phyloP scores from a whole-genome alignment of 2,888 invertebrate genomes.

The Ametastegia equiseti region DNA sequence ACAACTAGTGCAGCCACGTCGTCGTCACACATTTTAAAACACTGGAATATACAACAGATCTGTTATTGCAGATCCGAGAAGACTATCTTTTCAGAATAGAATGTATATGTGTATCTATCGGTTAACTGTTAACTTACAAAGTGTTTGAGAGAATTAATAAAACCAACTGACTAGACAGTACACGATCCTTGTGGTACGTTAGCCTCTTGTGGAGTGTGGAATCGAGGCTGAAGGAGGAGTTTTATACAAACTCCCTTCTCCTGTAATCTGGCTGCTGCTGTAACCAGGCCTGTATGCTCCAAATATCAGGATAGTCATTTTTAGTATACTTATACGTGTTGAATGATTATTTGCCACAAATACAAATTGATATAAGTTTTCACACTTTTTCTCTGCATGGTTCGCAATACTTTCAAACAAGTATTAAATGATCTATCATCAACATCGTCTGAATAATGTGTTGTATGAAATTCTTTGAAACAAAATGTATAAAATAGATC shows the following conservation, averaged over 20 bases:
- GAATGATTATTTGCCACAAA: slow-evolving; percentile 25
- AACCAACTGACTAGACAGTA: slow-evolving; percentile 52
- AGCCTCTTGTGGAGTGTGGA: slow-evolving; percentile 61
- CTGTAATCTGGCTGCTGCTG: slow-evolving; percentile 32
- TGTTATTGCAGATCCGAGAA: background rate
- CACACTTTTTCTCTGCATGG: background rate
- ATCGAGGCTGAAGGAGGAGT: slow-evolving; percentile 56
- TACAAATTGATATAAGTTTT: background rate
- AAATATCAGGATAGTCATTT: slow-evolving; percentile 45
- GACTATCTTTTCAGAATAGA: background rate
- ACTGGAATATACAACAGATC: slow-evolving; percentile 42
- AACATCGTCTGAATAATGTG: background rate
- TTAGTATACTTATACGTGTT: slow-evolving; percentile 24
- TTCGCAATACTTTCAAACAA: background rate
- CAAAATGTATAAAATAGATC: background rate
- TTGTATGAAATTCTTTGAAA: background rate
- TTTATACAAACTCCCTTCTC: slow-evolving; percentile 68
- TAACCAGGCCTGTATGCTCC: slow-evolving; percentile 46
- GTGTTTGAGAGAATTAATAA: slow-evolving; percentile 43
- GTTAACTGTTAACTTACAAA: slow-evolving; percentile 15
- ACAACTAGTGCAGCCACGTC: slow-evolving; percentile 86
- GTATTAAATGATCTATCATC: background rate
- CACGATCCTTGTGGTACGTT: slow-evolving; percentile 54
- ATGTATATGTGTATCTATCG: background rate
- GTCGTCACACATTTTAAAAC: slow-evolving; percentile 82